These are phyloP conservation scores for Parus major DNA, from an alignment of 2,113 vertebrate genomes.

Conservation along the genomic window DNA sequence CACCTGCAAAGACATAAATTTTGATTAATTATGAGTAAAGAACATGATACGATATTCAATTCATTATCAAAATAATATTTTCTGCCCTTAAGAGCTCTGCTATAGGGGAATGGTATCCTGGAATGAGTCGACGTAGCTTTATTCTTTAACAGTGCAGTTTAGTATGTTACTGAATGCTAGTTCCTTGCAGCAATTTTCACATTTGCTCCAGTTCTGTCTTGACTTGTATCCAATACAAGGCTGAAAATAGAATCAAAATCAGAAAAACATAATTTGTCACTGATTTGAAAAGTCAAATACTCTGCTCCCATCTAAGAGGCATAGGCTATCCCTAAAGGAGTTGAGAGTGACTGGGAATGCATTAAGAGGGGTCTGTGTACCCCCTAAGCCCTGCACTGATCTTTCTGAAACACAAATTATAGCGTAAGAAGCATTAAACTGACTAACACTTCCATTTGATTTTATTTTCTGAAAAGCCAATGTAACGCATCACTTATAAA, in stretches of 20 bases:
- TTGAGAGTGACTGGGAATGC: neutral
- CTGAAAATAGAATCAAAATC: conserved; percentile 55
- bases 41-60: neutral
- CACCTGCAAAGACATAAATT: neutral
- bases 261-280: neutral
- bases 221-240: conserved; percentile 27
- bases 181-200: conserved; percentile 27
- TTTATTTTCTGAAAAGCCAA: neutral
- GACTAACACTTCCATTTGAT: neutral
- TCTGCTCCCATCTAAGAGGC: neutral
- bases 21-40: neutral
- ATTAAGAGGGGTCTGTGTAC: neutral
- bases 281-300: conserved; percentile 31
- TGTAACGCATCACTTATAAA: neutral
- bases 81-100: neutral
- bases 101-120: neutral
- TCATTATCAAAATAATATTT: neutral
- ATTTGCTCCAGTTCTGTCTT: conserved; percentile 48
- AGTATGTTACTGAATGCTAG: neutral
- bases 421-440: neutral
- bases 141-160: conserved; percentile 11
- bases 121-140: neutral
- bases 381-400: neutral
- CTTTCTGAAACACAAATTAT: conserved; percentile 10
- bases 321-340: neutral